These are phyloP conservation scores for Onchidella celtica DNA, from an alignment of 2,888 invertebrate genomes.

Conservation along the genomic window DNA sequence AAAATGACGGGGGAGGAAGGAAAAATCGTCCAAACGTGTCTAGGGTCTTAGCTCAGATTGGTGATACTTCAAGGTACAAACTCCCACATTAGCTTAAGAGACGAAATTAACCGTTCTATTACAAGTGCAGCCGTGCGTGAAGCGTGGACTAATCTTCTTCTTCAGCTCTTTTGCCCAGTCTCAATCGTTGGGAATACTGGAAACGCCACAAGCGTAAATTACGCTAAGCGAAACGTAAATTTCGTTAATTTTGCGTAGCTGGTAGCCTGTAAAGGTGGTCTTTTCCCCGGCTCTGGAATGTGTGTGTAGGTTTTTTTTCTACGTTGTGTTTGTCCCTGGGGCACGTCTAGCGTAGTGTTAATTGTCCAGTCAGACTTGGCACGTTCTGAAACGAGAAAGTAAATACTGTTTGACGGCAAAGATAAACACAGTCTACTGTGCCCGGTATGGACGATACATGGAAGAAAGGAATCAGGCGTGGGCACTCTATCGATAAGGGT, in stretches of 20 bases:
- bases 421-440: neutral
- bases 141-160: neutral
- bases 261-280: neutral
- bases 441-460: neutral
- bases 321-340: neutral
- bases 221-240: neutral
- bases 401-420: neutral
- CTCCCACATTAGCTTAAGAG: neutral
- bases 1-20: neutral
- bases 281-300: neutral
- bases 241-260: neutral
- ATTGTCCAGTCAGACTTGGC: neutral
- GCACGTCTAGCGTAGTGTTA: too few relatives aligned
- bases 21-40: too few relatives aligned
- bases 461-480: neutral
- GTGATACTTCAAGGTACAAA: neutral
- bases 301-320: neutral
- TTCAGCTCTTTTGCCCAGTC: neutral
- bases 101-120: conserved; percentile 5
- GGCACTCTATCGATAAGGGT: too few relatives aligned
- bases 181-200: neutral
- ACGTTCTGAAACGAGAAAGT: neutral
- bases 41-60: neutral
- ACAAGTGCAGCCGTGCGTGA: neutral
- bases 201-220: neutral